Evolutionary conservation across 2,113 vertebrate species (phyloP).

Genomic region (Formicarius rufipectus): DNA sequence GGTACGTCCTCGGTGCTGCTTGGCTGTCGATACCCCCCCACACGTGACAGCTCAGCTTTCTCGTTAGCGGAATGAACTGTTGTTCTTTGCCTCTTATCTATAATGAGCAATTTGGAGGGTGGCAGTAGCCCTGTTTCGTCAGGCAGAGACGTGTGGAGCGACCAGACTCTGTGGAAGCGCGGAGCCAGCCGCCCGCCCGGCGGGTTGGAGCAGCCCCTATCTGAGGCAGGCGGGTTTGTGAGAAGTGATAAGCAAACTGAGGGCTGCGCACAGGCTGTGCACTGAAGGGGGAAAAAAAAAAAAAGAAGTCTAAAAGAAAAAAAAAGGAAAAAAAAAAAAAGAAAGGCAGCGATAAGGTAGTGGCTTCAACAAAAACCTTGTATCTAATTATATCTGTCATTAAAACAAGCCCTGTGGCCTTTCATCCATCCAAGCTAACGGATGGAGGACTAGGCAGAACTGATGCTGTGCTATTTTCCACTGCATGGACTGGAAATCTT

Average conservation of each 20-base stretch:
- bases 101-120: slow-evolving; percentile 25
- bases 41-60: not conserved
- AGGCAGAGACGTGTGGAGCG: not conserved
- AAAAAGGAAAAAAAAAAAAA: not conserved
- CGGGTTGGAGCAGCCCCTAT: not conserved
- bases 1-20: not conserved
- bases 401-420: slow-evolving; percentile 5
- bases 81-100: not conserved
- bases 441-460: not conserved
- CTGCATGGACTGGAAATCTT: not conserved
- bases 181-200: not conserved
- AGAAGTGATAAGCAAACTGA: not conserved
- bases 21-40: fast-evolving
- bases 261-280: not conserved
- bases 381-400: not conserved
- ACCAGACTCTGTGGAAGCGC: not conserved
- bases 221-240: not conserved
- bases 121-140: not conserved
- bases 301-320: not conserved
- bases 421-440: not conserved
- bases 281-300: not conserved
- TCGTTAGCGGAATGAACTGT: not conserved
- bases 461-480: not conserved
- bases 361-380: not conserved
- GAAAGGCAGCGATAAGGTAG: not conserved